Evolutionary conservation across 2,888 invertebrate species (phyloP), one percentile per base, ranked within the genome.

Genomic region (Scelioninae gen. 2): DNA sequence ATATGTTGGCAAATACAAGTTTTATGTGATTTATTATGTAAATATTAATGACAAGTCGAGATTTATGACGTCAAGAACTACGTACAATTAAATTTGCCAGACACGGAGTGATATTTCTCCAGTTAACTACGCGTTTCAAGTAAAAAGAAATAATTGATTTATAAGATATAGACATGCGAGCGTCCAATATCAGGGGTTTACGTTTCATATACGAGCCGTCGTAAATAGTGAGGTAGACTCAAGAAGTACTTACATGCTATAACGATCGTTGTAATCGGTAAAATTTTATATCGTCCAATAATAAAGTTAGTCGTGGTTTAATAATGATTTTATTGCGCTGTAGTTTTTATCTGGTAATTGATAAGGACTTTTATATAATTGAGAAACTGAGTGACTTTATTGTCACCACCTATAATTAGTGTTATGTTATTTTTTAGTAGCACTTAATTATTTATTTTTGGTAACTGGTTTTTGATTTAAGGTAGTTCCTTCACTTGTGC

Each of bases 61-160:
- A 50, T 50, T 50, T 50, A 33, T 50, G 50, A 50, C 50, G 33
- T 50, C 18, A 18, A 50, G 25, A 33, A 50, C 18, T 50, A 18
- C 6, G 9, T 18, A 11, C n/a, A 9, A 16, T 39, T 39, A 39
- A 2, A 39, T 39, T 39, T 2, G 16, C 10, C 2, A 37, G 35
- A 4, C 11, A 37, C 35, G 10, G 35, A 9, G 7, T 16, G 39
- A 39, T 18, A 39, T 39, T 39, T 16, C 16, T 39, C 16, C 9
- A 9, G 16, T 7, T 39, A 39, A 39, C 18, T 39, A 18, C 16
- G 16, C 33, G 33, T 50, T 33, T 19, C 6, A 4, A 33, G 50
- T 33, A 50, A 33, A 10, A 39, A 37, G 7, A 35, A 35, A 13
- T 10, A 18, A 33, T 33, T 50, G 50, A 50, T 50, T 50, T 50